Evolutionary conservation across 1,140 invertebrate species (phyloP).

Genomic region (Solenopsis fugax): DNA sequence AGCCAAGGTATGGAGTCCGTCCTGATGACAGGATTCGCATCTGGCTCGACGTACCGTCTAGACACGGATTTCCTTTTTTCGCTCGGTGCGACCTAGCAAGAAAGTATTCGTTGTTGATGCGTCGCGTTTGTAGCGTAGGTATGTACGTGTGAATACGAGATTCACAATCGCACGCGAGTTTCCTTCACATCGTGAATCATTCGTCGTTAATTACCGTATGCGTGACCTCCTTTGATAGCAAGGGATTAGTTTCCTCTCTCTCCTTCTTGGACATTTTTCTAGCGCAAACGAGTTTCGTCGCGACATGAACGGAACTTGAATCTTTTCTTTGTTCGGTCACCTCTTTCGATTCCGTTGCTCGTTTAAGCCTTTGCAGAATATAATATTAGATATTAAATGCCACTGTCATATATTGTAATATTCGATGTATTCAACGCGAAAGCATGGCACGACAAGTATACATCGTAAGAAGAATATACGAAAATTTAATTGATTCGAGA

Average conservation of each 20-base stretch:
- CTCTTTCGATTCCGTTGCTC: constrained; percentile 74
- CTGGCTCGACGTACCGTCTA: constrained; percentile 72
- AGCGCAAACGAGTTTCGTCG: constrained; percentile 71
- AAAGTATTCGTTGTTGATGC: constrained; percentile 30
- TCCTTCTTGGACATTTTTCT: constrained; percentile 79
- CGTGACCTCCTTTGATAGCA: constrained; percentile 75
- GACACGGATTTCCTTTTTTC: constrained; percentile 76
- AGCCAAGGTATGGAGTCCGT: constrained; percentile 87
- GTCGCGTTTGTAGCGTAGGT: not conserved
- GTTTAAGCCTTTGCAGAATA: constrained; percentile 78
- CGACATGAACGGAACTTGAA: constrained; percentile 62
- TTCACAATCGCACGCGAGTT: not conserved
- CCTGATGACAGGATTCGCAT: constrained; percentile 72
- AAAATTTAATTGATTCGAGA: not conserved
- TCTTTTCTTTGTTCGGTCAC: constrained; percentile 35
- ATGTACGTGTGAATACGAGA: not conserved
- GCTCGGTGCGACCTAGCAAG: constrained; percentile 69
- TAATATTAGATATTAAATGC: constrained; percentile 11
- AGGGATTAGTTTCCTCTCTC: constrained; percentile 77
- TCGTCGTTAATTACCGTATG: constrained; percentile 66
- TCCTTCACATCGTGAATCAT: not conserved
- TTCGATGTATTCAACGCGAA: not conserved
- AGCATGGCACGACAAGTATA: not conserved
- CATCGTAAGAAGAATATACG: not conserved
- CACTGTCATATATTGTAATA: not conserved